Evolutionary conservation across 1,140 invertebrate genomes (phyloP).

Genomic region (Drosophila saltans): DNA sequence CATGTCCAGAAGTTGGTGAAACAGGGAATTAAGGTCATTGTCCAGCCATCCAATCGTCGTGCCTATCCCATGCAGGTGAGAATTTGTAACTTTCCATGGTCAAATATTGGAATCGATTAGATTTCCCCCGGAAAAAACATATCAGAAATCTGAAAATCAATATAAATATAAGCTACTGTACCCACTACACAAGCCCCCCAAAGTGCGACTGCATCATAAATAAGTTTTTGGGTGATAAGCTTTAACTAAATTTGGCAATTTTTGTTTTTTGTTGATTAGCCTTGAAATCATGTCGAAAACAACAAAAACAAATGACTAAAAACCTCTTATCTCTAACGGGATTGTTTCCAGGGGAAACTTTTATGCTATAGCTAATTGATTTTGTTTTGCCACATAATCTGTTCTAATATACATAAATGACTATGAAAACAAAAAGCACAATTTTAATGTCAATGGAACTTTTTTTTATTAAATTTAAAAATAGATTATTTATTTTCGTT

Average conservation of each 20-base stretch:
- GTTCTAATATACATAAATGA: constrained; percentile 12
- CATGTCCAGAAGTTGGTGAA: constrained; percentile 95
- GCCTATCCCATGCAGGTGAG: constrained; percentile 97
- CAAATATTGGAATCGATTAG: constrained; percentile 33
- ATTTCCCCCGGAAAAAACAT: constrained; percentile 30
- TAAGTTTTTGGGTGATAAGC: constrained; percentile 55
- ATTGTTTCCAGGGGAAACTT: constrained; percentile 41
- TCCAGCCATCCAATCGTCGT: constrained; percentile 98
- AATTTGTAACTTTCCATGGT: constrained; percentile 36
- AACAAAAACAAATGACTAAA: background rate
- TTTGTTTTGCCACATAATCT: constrained; percentile 36
- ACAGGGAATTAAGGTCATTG: constrained; percentile 96
- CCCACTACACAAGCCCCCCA: constrained; percentile 43
- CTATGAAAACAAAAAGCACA: background rate
- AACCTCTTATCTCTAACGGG: constrained; percentile 38
- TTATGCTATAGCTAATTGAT: constrained; percentile 33
- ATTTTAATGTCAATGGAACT: background rate
- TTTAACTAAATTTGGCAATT: constrained; percentile 63
- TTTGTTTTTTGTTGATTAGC: constrained; percentile 29
- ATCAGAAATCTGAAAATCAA: constrained; percentile 33
- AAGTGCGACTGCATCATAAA: constrained; percentile 53
- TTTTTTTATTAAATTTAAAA: constrained; percentile 10
- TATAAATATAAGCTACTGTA: constrained; percentile 13
- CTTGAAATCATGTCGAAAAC: constrained; percentile 54
- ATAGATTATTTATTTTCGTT: constrained; percentile 4